phyloP scores from a whole-genome alignment of 2,797 vertebrate species.

The Brotula barbata region DNA sequence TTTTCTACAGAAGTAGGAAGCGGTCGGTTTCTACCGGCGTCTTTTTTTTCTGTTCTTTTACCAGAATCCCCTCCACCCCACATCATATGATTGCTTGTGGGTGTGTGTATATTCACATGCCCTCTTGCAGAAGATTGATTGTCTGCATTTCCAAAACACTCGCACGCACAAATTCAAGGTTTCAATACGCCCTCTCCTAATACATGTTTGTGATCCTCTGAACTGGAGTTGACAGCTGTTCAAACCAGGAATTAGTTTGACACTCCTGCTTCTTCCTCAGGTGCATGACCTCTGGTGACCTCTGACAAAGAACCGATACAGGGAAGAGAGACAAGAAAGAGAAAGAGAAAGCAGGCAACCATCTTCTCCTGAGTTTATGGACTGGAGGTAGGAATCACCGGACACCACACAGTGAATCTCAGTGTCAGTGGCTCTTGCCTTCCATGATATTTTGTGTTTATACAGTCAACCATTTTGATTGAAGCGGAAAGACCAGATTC shows the following conservation, averaged over 20 bases:
- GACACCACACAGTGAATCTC: neutral
- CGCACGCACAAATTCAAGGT: too few relatives aligned
- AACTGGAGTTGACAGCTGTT: neutral
- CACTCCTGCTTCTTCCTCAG: conserved; percentile 31
- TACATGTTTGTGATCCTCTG: neutral
- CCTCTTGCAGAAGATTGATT: neutral
- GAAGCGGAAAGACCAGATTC: neutral
- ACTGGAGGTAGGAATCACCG: conserved; percentile 73
- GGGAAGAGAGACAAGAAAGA: conserved; percentile 31
- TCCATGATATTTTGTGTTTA: neutral
- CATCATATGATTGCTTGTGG: conserved; percentile 52
- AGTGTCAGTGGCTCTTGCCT: neutral
- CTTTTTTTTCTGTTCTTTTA: conserved; percentile 36
- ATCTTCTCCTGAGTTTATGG: conserved; percentile 76
- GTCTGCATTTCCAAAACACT: neutral
- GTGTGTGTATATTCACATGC: conserved; percentile 3
- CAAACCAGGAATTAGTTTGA: conserved; percentile 2
- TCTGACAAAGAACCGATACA: conserved; percentile 35
- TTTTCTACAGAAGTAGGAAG: conserved; percentile 66
- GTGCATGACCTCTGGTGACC: conserved; percentile 52
- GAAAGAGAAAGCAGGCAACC: conserved; percentile 46
- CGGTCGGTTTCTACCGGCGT: conserved; percentile 50
- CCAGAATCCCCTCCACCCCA: conserved; percentile 32
- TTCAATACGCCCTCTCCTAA: neutral
- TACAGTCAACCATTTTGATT: too few relatives aligned